Base-by-base conservation (phyloP, 2,113 vertebrate species). In the Oryzias celebensis region DNA sequence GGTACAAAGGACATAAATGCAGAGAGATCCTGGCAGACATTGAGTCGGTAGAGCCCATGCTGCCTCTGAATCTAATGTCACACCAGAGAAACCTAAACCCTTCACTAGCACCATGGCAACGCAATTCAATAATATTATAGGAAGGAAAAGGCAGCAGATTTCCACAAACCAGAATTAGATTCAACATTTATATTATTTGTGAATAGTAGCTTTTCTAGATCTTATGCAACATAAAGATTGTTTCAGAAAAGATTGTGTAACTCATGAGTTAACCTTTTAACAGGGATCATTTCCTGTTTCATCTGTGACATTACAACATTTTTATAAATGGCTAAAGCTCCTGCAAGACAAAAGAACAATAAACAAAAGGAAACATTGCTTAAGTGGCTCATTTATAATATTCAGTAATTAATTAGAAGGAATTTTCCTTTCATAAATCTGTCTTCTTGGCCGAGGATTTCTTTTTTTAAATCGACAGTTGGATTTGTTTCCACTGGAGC, bases 41-140 rank as follows among this genome's bases (percentile, higher is more conserved):
- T 36, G 53, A 45, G 57, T 58, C 45, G 73, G 68, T 51, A 68
- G 68, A 8, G 67, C 58, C 74, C 52, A 58, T 68, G 63, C 64
- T 70, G 50, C 58, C 52, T 82, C 45, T 71, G 62, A 78, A 80
- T 52, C 77, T 76, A 79, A 75, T 72, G 72, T 66, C 75, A 80
- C 80, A 77, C 73, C 63, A 31, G 71, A 54, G 28, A 68, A 65
- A 80, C 65, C 58, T 73, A 48, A 78, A 55, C 61, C 65, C 73
- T 78, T 75, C 64, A 51, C 26, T 36, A 81, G 65, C 65, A 58
- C 81, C 83, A 84, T 89, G 80, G 81, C 83, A 86, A 86, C 83
- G 47, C 43, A 71, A 23, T 73, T 44, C 13, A 50, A 71, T 61
- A 41, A 65, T 48, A 52, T 43, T 14, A 60, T 46, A 65, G 53